phyloP scores from a whole-genome alignment of 2,797 vertebrate species.

The Characodon lateralis region DNA sequence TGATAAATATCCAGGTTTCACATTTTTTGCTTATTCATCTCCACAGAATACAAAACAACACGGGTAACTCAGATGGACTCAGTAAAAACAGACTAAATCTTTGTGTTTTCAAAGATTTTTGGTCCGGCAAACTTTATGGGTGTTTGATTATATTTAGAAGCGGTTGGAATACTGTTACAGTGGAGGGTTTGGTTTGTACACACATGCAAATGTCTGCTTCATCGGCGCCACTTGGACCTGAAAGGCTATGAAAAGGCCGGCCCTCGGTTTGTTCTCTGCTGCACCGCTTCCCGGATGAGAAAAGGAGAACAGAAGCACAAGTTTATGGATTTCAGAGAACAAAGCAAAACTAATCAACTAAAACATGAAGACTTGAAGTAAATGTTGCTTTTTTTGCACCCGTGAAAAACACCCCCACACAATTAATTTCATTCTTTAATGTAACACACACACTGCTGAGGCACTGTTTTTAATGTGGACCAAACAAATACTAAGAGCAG shows the following conservation, averaged over 20 bases:
- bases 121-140: background rate
- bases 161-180: background rate
- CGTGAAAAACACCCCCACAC: background rate
- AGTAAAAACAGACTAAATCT: constrained; percentile 1
- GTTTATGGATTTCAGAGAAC: background rate
- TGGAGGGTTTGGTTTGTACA: background rate
- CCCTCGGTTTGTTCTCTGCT: constrained; percentile 10
- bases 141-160: background rate
- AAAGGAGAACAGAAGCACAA: background rate
- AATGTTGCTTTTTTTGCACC: background rate
- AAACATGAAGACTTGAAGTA: background rate
- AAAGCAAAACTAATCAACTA: background rate
- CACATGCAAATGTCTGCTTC: constrained; percentile 2
- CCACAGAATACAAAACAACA: constrained; percentile 47
- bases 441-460: constrained; percentile 21
- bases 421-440: background rate
- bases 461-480: constrained; percentile 12
- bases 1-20: constrained; percentile 18
- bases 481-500: background rate
- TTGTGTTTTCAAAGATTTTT: background rate
- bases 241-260: background rate
- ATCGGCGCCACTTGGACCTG: background rate
- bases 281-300: constrained; percentile 4
- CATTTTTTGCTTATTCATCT: constrained; percentile 5
- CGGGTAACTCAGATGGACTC: constrained; percentile 14